Percentiles rank a stretch among this genome's conserved stretches.
Evolutionary conservation across 2,797 vertebrate genomes (phyloP).

Genomic region (Gadopsis marmoratus): DNA sequence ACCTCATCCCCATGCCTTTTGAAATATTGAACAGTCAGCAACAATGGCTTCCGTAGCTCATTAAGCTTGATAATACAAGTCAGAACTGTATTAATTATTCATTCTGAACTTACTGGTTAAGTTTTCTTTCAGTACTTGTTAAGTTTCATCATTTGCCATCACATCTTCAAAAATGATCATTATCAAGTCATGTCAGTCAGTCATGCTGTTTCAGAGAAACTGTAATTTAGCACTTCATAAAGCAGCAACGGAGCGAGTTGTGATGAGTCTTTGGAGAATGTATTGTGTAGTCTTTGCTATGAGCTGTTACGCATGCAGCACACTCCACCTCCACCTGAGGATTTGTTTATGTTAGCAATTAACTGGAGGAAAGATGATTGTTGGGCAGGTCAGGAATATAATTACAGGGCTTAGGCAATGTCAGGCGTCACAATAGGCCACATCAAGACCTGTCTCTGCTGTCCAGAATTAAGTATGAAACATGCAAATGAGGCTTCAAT

Average conservation of each 20-base stretch:
- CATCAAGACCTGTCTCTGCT: slow-evolving; percentile 82
- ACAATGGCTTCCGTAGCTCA: slow-evolving; percentile 54
- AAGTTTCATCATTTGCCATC: slow-evolving; percentile 31
- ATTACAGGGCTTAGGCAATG: slow-evolving; percentile 81
- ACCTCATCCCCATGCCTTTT: slow-evolving; percentile 56
- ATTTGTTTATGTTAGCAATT: slow-evolving; percentile 86
- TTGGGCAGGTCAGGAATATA: slow-evolving; percentile 83
- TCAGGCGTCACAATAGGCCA: slow-evolving; percentile 84
- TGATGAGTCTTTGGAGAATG: slow-evolving; percentile 36
- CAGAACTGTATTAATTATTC: slow-evolving; percentile 68
- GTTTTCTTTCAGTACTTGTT: slow-evolving; percentile 32
- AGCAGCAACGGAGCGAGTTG: slow-evolving; percentile 36
- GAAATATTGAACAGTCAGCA: slow-evolving; percentile 70
- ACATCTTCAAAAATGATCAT: slow-evolving; percentile 36
- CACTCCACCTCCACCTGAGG: slow-evolving; percentile 76
- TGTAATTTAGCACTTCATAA: slow-evolving; percentile 61
- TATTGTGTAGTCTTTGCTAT: slow-evolving; percentile 24
- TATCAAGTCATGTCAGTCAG: slow-evolving; percentile 47
- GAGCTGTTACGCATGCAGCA: slow-evolving; percentile 65
- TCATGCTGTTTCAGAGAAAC: slow-evolving; percentile 41
- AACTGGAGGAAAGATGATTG: slow-evolving; percentile 84
- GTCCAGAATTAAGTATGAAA: slow-evolving; percentile 84
- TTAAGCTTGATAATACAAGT: slow-evolving; percentile 57
- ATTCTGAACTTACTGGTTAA: slow-evolving; percentile 55
- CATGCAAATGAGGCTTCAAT: slow-evolving; percentile 82